Percentiles rank a stretch among this genome's conserved stretches.
These are phyloP conservation scores for Dallia pectoralis DNA, from an alignment of 2,797 vertebrate species.

Conservation along the genomic window DNA sequence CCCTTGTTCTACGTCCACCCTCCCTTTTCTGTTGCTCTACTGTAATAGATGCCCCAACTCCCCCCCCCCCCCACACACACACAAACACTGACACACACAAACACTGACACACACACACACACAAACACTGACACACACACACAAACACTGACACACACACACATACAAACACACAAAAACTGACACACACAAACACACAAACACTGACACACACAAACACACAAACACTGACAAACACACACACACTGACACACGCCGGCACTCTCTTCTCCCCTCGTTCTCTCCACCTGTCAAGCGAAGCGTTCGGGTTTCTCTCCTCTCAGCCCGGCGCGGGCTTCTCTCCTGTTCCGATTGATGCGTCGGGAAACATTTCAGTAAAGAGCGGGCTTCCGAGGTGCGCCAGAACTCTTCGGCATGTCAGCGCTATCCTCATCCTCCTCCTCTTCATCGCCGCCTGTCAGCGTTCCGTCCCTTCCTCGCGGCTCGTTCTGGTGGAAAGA, in stretches of 20 bases:
- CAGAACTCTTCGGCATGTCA: conserved; percentile 46
- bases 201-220: too few relatives aligned
- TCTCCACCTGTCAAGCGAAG: conserved; percentile 34
- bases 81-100: too few relatives aligned
- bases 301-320: conserved; percentile 32
- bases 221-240: not conserved
- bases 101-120: too few relatives aligned
- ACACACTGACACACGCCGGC: too few relatives aligned
- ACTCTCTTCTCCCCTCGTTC: not conserved
- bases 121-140: too few relatives aligned
- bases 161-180: too few relatives aligned
- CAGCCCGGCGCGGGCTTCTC: conserved; percentile 24
- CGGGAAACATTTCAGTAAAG: conserved; percentile 51
- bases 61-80: not conserved
- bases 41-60: conserved; percentile 39
- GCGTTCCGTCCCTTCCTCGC: conserved; percentile 39
- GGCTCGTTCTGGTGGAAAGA: conserved; percentile 51
- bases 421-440: conserved; percentile 37
- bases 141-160: not conserved
- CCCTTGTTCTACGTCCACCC: not conserved
- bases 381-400: conserved; percentile 30
- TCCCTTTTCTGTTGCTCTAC: conserved; percentile 28
- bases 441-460: conserved; percentile 26
- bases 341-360: conserved; percentile 49
- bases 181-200: not conserved